Base-by-base conservation (phyloP, 2,113 vertebrate genomes). In the Clarias gariepinus region DNA sequence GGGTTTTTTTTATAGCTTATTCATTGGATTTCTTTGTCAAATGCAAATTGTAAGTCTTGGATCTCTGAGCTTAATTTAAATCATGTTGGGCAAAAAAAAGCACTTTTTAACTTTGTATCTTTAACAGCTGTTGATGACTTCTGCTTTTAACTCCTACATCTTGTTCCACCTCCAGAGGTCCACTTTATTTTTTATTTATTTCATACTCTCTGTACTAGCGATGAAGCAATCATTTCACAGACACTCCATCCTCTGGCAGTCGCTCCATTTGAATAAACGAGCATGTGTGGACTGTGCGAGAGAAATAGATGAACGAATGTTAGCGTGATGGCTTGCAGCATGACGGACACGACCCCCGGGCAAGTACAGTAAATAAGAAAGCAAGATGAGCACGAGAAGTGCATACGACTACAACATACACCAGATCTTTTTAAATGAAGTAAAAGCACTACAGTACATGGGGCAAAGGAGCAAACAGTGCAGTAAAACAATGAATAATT, bases 211-310 rank as follows among this genome's bases (percentile, higher is more conserved):
- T 81, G 41, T 74, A 55, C 7, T 66, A 81, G 73, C 74, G 36
- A 86, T 73, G 25, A 28, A 69, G 83, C 69, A 83, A 84, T 86
- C 66, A 61, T 63, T 77, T n/a, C 33, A 64, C 52, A 41, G 13
- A 25, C 78, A 66, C 78, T 60, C 58, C 41, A 82, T 55, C 61
- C n/a, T 12, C 47, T 69, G 74, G 30, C 30, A 84, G 25, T 80
- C 68, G 3, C 68, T 85, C 71, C 13, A 23, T 81, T 76, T 60
- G 78, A 77, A 89, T 85, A 69, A 69, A 87, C 58, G 58, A 66
- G 23, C 57, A 77, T 52, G 83, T n/a, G 13, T 69, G 63, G 25
- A 25, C 47, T 83, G 82, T 73, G 82, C 53, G 19, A 63, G 33
- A 52, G 73, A 41, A 77, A 47, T 16, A 78, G 58, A 77, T 77